Evolutionary conservation across 1,140 invertebrate genomes (phyloP).

Genomic region (Macrotrachela quadricornifera): DNA sequence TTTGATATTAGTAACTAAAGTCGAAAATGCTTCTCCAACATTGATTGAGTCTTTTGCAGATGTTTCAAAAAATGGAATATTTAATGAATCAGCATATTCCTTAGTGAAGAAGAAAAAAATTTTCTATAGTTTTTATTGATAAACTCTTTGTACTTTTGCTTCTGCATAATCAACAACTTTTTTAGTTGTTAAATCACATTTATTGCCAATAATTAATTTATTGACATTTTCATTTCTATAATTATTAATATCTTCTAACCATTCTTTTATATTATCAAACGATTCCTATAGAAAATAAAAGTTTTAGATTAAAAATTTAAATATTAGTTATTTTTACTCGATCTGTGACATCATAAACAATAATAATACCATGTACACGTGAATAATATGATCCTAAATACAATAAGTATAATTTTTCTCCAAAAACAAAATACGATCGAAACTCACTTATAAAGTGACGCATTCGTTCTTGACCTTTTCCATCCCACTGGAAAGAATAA

Average conservation of each 20-base stretch:
- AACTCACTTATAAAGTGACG: slow-evolving; percentile 80
- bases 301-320: background rate
- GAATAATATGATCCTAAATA: slow-evolving; percentile 94
- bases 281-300: slow-evolving; percentile 21
- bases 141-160: no score
- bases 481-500: slow-evolving; percentile 45
- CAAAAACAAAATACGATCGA: no score
- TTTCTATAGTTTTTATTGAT: no score
- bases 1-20: no score
- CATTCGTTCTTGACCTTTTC: slow-evolving; percentile 80
- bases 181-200: slow-evolving; percentile 57
- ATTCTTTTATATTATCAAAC: slow-evolving; percentile 32
- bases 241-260: slow-evolving; percentile 31
- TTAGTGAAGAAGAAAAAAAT: no score
- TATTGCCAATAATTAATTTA: slow-evolving; percentile 98
- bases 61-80: no score
- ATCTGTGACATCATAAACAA: slow-evolving; percentile 98
- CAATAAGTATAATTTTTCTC: no score
- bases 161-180: slow-evolving; percentile 59
- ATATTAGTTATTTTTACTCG: slow-evolving; percentile 32
- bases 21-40: no score
- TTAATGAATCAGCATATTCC: no score
- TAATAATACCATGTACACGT: slow-evolving; percentile 96
- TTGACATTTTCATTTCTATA: slow-evolving; percentile 97
- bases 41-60: no score